phyloP scores from a whole-genome alignment of 2,888 invertebrate species.

The Dendrolimus houi region DNA sequence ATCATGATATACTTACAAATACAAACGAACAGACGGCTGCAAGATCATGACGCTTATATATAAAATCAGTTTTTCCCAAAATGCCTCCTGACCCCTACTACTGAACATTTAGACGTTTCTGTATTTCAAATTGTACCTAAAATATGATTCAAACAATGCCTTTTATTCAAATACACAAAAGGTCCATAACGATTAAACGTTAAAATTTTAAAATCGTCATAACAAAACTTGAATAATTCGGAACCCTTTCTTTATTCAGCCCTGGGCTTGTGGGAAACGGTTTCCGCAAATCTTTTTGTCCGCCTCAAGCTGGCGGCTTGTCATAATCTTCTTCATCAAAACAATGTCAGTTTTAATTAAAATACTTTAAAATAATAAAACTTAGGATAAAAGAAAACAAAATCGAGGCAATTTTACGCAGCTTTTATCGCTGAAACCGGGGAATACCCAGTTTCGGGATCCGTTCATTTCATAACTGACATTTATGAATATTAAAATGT shows the following conservation, averaged over 20 bases:
- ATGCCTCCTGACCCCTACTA: no score
- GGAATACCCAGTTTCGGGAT: conserved; percentile 27
- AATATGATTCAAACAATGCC: conserved; percentile 23
- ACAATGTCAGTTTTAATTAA: conserved; percentile 59
- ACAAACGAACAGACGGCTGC: no score
- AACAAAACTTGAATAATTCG: conserved; percentile 34
- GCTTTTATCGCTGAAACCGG: conserved; percentile 28
- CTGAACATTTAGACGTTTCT: no score
- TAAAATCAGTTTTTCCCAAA: no score
- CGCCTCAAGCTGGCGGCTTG: conserved; percentile 42
- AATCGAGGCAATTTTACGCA: conserved; percentile 30
- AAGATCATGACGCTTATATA: no score
- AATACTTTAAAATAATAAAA: conserved; percentile 51
- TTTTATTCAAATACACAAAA: conserved; percentile 30
- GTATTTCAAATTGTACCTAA: conserved; percentile 5
- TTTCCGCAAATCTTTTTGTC: conserved; percentile 49
- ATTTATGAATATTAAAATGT: conserved; percentile 37
- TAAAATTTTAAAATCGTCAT: conserved; percentile 34
- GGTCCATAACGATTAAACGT: conserved; percentile 29
- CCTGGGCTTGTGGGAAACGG: conserved; percentile 32
- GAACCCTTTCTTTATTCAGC: conserved; percentile 37
- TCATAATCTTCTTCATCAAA: conserved; percentile 50
- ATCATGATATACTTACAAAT: no score
- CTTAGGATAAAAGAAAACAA: conserved; percentile 31
- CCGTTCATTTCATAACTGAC: conserved; percentile 32